These are phyloP conservation scores for Limnephilus marmoratus DNA, from an alignment of 2,888 invertebrate species.

Conservation along the genomic window DNA sequence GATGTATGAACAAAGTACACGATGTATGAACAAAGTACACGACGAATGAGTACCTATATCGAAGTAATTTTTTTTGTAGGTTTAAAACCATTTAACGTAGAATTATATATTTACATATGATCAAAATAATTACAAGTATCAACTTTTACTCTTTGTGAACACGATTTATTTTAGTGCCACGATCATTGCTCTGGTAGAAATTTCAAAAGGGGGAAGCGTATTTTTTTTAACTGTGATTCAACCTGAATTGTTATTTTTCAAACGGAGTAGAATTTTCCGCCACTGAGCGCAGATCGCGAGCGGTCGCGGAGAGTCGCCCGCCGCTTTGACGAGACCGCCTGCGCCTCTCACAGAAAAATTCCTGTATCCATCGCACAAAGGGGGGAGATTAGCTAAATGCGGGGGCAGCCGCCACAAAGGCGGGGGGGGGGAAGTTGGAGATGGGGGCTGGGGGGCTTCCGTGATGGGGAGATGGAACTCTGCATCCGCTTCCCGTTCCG, in stretches of 20 bases:
- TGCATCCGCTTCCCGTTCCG: constrained; percentile 65
- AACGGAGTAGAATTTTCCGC: constrained; percentile 11
- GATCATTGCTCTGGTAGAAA: neutral
- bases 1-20: no score
- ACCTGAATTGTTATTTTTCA: neutral
- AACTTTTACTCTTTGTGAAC: neutral
- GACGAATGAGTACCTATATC: no score
- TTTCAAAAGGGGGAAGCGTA: neutral
- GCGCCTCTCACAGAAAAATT: constrained; percentile 70
- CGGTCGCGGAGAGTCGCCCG: constrained; percentile 67
- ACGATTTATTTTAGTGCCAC: neutral
- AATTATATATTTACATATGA: no score
- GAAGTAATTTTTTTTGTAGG: no score
- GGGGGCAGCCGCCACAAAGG: constrained; percentile 64
- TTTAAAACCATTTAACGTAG: no score
- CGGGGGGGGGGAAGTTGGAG: constrained; percentile 11
- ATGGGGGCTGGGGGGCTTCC: constrained; percentile 42
- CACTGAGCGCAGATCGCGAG: constrained; percentile 35
- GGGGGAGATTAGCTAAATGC: constrained; percentile 62
- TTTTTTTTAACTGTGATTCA: neutral
- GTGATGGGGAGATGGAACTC: constrained; percentile 38
- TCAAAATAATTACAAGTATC: no score
- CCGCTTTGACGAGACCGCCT: constrained; percentile 70
- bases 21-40: no score
- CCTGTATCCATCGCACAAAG: constrained; percentile 65